phyloP scores from a whole-genome alignment of 2,888 invertebrate genomes.

The Melieria picta region DNA sequence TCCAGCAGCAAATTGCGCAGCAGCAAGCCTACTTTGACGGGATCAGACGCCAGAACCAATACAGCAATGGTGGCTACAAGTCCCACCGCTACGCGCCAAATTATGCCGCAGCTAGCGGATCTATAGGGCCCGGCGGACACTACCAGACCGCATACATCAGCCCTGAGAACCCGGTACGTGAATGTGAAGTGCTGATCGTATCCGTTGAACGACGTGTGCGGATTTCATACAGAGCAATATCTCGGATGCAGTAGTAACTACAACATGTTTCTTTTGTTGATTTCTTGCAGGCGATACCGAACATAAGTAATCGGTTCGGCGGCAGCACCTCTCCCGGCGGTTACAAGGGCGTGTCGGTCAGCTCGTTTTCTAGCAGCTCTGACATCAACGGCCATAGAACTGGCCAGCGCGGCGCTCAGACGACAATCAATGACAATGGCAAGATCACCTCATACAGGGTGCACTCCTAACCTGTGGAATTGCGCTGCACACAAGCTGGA shows the following conservation, averaged over 20 bases:
- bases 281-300: conserved; percentile 52
- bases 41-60: conserved; percentile 46
- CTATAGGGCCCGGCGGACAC: conserved; percentile 68
- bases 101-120: conserved; percentile 69
- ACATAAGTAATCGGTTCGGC: conserved; percentile 55
- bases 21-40: conserved; percentile 56
- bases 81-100: conserved; percentile 58
- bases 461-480: conserved; percentile 52
- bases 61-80: conserved; percentile 38
- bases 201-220: no score
- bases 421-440: conserved; percentile 79
- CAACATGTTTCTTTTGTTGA: background rate
- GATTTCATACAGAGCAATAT: background rate
- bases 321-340: conserved; percentile 53
- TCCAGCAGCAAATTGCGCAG: conserved; percentile 53
- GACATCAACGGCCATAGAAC: conserved; percentile 72
- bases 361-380: conserved; percentile 71
- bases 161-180: conserved; percentile 72
- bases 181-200: no score
- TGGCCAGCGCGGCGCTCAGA: conserved; percentile 71
- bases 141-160: conserved; percentile 71
- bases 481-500: no score
- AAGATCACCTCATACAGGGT: conserved; percentile 71
- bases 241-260: background rate
- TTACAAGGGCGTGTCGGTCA: conserved; percentile 71